Percentiles rank a stretch among this genome's conserved stretches.
Conservation (phyloP, 1,140 invertebrate species). For the Pogonus chalceus region DNA sequence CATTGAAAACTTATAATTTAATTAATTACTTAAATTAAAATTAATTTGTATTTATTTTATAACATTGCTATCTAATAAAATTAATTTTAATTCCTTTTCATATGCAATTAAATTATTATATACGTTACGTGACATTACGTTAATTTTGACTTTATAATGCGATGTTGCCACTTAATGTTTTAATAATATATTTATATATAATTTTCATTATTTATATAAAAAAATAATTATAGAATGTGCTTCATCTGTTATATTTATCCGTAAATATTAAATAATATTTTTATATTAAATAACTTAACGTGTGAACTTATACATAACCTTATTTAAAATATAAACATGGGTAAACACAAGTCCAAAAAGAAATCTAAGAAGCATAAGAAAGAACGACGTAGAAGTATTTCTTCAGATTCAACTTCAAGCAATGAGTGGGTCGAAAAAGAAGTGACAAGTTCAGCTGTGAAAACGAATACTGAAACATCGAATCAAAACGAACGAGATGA, state of each 20-base stretch:
- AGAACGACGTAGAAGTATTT: constrained; percentile 14
- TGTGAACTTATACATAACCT: neutral
- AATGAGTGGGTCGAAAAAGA: constrained; percentile 30
- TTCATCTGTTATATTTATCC: no score
- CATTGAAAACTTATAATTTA: neutral
- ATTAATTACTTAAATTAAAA: neutral
- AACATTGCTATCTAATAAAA: neutral
- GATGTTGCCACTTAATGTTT: no score
- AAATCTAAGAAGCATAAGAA: constrained; percentile 21
- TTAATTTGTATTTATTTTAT: neutral
- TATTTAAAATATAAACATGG: constrained; percentile 21
- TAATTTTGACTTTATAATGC: no score
- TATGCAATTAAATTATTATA: neutral
- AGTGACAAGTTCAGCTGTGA: neutral
- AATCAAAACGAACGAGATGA: constrained; percentile 28
- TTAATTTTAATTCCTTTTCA: constrained; percentile 5
- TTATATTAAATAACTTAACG: neutral
- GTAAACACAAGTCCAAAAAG: constrained; percentile 22
- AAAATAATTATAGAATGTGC: no score
- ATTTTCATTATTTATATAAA: no score
- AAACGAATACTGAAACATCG: constrained; percentile 13
- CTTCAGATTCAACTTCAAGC: constrained; percentile 13
- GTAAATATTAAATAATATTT: no score
- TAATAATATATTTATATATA: no score
- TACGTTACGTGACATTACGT: no score